Evolutionary conservation across 30 jellyfish, hydroid and myxozoan genomes (phyloP).

Genomic region (Clytia hemisphaerica): DNA sequence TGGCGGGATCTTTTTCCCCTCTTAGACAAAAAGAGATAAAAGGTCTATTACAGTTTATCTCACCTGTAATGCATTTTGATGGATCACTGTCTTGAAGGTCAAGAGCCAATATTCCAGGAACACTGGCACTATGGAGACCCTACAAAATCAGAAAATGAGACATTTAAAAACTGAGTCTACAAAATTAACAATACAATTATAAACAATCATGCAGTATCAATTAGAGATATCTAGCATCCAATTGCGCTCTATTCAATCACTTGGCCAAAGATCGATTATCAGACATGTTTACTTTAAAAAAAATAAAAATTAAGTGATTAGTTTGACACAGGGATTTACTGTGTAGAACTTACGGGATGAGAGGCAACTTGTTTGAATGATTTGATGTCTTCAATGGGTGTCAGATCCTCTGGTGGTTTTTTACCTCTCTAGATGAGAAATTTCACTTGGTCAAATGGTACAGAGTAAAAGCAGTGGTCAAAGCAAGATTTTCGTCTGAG

Average conservation of each 20-base stretch:
- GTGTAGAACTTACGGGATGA: conserved; percentile 71
- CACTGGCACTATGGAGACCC: conserved; percentile 99
- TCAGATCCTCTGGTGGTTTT: conserved; percentile 93
- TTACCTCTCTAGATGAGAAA: conserved; percentile 80
- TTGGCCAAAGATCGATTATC: too few species aligned
- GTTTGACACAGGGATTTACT: background rate
- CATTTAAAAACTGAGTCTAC: too few species aligned
- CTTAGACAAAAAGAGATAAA: background rate
- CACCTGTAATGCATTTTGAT: conserved; percentile 89
- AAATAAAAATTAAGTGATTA: background rate
- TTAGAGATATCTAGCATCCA: too few species aligned
- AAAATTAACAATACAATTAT: too few species aligned
- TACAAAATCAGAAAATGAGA: background rate
- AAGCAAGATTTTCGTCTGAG: too few species aligned
- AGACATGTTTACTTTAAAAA: too few species aligned
- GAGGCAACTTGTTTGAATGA: conserved; percentile 83
- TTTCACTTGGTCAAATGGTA: too few species aligned
- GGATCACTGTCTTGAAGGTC: conserved; percentile 93
- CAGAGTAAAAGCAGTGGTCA: too few species aligned
- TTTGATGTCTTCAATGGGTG: conserved; percentile 83
- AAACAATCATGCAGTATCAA: too few species aligned
- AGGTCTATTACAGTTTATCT: background rate
- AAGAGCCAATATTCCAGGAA: conserved; percentile 89
- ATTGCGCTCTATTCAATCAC: too few species aligned
- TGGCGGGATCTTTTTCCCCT: background rate